A percentile compares a stretch with the other conserved stretches of the same genome.
Conservation (phyloP, 2,113 vertebrate genomes). For the Panthera tigris region DNA sequence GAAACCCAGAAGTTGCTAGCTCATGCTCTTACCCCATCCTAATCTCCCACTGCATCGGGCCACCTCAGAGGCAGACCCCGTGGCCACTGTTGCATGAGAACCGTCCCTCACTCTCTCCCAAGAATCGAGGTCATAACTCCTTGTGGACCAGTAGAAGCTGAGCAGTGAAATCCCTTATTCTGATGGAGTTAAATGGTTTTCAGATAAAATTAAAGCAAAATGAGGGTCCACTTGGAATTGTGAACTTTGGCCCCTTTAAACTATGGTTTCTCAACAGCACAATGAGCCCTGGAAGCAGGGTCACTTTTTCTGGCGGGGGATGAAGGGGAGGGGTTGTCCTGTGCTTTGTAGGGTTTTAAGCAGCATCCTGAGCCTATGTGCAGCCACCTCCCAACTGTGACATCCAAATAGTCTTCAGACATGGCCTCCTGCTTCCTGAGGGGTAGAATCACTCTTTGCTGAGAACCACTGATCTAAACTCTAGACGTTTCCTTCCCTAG, state of each 20-base stretch:
- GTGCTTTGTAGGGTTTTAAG: fast-evolving
- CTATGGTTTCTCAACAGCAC: not conserved
- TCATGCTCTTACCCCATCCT: not conserved
- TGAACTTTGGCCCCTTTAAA: not conserved
- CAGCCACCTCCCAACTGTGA: not conserved
- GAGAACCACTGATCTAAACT: not conserved
- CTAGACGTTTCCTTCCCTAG: fast-evolving
- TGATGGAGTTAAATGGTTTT: not conserved
- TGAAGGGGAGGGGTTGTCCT: fast-evolving
- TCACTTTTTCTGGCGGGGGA: fast-evolving
- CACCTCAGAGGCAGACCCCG: not conserved
- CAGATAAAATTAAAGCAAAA: not conserved
- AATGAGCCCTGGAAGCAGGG: fast-evolving
- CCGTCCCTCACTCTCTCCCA: not conserved
- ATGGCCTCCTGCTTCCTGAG: not conserved
- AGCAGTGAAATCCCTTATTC: no score
- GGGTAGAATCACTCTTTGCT: no score
- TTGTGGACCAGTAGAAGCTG: not conserved
- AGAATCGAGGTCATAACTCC: not conserved
- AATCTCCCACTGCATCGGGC: no score
- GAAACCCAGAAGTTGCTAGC: no score
- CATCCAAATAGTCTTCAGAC: not conserved
- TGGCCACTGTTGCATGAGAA: fast-evolving
- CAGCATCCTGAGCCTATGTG: no score
- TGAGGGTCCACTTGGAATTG: not conserved